Base-by-base conservation (phyloP, 2,113 vertebrate species). In the Toxotes chatareus region DNA sequence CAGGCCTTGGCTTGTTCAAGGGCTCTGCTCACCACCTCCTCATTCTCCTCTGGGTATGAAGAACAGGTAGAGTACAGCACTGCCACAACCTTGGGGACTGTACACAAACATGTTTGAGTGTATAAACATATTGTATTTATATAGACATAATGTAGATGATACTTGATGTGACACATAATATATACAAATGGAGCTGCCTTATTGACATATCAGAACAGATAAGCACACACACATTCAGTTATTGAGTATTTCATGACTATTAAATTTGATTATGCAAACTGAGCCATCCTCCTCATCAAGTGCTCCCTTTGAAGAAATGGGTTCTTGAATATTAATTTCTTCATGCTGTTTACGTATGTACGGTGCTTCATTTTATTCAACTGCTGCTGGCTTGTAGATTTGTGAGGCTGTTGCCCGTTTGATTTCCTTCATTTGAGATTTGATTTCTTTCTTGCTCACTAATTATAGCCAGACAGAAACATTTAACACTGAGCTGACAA, bases 51-150 rank as follows among this genome's bases (percentile, higher is more conserved):
- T 63, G 93, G 82, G 88, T 96, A 95, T 61, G 96, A 40, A 0
- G 97, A 99, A 70, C 95, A 97, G 17, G 97, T 99, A 36, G 96
- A 94, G 86, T 98, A 98, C 61, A 98, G 95, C 87, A 98, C 87
- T 9, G 94, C 93, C 91, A 94, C 88, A 70, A 95, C 95, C 92
- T 95, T 94, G 4, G 92, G 84, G 93, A 99, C 97, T 87, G 32
- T 67, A 88, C 62, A 86, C 59, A 92, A 80, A 89, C 56, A 78
- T 0, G 1, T 12, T 4, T n/a, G 31, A 38, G 7, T 23, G 0
- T 11, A 44, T 59, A 23, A 59, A 73, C 51, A 21, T 12, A 56
- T 4, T 36, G 19, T 1, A 36, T 53, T 11, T 19, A 19, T 8
- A 4, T 59, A 56, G 11, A 36, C 38, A 21, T 49, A 16, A 64